Base-by-base conservation (phyloP, 1,140 invertebrate genomes). In the Lepidurus arcticus region DNA sequence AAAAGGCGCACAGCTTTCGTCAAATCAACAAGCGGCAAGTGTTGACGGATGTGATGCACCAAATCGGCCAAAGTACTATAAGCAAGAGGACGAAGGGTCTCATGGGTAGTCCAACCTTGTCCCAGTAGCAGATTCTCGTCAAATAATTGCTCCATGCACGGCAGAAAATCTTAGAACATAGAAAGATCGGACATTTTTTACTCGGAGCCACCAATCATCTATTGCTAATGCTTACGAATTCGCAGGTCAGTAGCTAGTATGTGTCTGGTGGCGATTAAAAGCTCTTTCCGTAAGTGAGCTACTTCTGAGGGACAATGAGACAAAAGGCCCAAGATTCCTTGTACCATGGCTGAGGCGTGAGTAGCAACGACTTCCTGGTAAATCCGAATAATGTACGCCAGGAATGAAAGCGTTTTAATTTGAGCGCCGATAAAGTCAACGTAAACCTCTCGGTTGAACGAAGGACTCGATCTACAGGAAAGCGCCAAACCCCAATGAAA, bases 361-460 rank as follows among this genome's bases (percentile, higher is more conserved):
- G 90, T 90, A 9, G 91, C 89, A 26, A 93, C 94, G 7, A 92
- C 90, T 76, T 97, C 94, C 85, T 94, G 92, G 84, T 96, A 98
- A 74, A 95, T 92, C 83, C 94, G 90, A 44, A 98, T 95, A 78
- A 98, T 96, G 83, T 98, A 98, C 0, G 97, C 97, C 47, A 98
- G 86, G 84, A 98, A 98, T 0, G 95, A 97, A 3, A 98, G 84
- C 0, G 95, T 97, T 85, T 98, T 98, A 43, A 98, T 97, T 88
- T 99, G 97, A 8, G 96, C 96, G 7, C 95, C 95, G 90, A 98
- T 97, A 83, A 99, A 98, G 84, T 99, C 97, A 0, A 98, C 96
- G 87, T 97, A 98, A 10, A 98, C 92, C 87, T 98, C 97, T 83
- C 95, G 96, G 85, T 97, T 97, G 83, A 98, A 95, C 79, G 89